A percentile compares a stretch with the other conserved stretches of the same genome.
These are phyloP conservation scores for Centropristis striata DNA, from an alignment of 2,113 vertebrate genomes.

Conservation along the genomic window DNA sequence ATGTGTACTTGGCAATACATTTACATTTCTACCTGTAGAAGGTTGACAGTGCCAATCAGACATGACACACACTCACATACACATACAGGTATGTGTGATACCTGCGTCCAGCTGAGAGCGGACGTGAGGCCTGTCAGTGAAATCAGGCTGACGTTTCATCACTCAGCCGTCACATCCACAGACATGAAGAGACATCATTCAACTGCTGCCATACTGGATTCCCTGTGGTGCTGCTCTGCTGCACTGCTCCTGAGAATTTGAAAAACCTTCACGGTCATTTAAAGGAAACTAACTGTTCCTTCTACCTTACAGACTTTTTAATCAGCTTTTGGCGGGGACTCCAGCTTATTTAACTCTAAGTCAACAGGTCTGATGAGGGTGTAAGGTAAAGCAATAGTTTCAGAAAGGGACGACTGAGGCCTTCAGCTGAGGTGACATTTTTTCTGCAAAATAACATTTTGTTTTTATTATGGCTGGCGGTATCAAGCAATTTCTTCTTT, in stretches of 20 bases:
- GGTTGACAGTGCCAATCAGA: background rate
- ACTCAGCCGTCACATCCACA: slow-evolving; percentile 16
- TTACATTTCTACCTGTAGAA: slow-evolving; percentile 11
- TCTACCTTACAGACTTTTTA: background rate
- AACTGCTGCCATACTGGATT: slow-evolving; percentile 36
- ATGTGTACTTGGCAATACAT: slow-evolving; percentile 50
- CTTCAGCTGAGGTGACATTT: background rate
- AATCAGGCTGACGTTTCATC: background rate
- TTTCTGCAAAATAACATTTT: background rate
- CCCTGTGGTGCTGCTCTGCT: slow-evolving; percentile 56
- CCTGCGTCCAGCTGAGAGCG: background rate
- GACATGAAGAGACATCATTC: slow-evolving; percentile 47
- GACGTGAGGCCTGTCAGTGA: slow-evolving; percentile 22
- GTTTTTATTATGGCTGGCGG: background rate
- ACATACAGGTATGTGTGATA: background rate
- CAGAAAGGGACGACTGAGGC: background rate
- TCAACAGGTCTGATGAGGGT: background rate
- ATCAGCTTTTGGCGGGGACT: too few relatives aligned
- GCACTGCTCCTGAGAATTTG: slow-evolving; percentile 67
- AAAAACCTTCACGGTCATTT: background rate
- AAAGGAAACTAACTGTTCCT: background rate
- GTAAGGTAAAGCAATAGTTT: background rate
- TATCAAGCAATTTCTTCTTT: background rate
- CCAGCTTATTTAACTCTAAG: background rate
- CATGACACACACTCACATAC: background rate